Evolutionary conservation across 2,113 vertebrate genomes (phyloP).

Genomic region (Oceanodroma tethys): DNA sequence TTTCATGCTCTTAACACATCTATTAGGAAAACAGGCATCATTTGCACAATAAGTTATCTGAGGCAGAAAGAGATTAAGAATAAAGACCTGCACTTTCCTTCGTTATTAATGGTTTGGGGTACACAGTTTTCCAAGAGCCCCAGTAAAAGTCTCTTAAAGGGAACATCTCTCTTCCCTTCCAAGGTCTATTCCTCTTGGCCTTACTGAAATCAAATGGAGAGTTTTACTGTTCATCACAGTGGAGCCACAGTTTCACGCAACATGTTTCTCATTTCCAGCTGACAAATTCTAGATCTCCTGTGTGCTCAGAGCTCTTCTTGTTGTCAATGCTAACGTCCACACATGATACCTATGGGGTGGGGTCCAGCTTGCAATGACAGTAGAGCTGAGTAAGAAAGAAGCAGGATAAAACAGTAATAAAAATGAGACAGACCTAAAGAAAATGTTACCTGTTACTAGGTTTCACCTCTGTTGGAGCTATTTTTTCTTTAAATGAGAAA

Average conservation of each 20-base stretch:
- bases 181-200: not conserved
- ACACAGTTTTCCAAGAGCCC: not conserved
- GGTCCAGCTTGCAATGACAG: not conserved
- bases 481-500: conserved; percentile 15
- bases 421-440: not conserved
- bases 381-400: not conserved
- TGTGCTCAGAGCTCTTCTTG: not conserved
- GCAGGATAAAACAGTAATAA: not conserved
- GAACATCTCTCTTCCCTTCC: not conserved
- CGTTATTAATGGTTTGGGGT: not conserved
- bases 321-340: not conserved
- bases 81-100: not conserved
- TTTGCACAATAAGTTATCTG: not conserved
- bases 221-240: not conserved
- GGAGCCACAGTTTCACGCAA: not conserved
- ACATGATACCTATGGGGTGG: no score
- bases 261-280: not conserved
- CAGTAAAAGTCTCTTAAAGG: not conserved
- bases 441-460: not conserved
- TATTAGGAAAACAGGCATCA: not conserved
- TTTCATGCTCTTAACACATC: not conserved
- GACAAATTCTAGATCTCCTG: not conserved
- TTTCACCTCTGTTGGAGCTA: not conserved
- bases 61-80: not conserved
- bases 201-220: not conserved